These are phyloP conservation scores for Mesoclemmys tuberculata DNA, from an alignment of 2,113 vertebrate species.

Conservation along the genomic window DNA sequence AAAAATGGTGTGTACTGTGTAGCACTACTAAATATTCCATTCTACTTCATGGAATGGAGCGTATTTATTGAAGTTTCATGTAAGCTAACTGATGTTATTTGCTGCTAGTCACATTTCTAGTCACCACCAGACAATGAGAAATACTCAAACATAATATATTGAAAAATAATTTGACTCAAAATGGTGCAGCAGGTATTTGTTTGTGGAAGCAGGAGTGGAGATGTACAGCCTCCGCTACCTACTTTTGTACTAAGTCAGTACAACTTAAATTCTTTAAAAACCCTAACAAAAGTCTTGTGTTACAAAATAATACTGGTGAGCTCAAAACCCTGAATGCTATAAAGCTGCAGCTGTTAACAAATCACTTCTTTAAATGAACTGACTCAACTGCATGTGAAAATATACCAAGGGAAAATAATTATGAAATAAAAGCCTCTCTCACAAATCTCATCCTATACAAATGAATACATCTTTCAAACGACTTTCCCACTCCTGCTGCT, in stretches of 20 bases:
- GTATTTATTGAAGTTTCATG: neutral
- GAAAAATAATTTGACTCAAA: neutral
- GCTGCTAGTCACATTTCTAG: neutral
- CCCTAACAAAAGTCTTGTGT: neutral
- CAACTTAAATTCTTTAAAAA: neutral
- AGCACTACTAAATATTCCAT: neutral
- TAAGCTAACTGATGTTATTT: fast-evolving
- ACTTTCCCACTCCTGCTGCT: neutral
- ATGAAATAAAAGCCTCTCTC: neutral
- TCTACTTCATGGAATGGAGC: neutral
- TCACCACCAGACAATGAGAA: conserved; percentile 40
- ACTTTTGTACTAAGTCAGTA: neutral
- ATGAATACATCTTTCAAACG: fast-evolving
- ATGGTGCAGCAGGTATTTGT: conserved; percentile 24
- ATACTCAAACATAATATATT: neutral
- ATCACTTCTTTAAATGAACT: neutral
- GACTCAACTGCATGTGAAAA: neutral
- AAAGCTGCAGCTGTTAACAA: neutral
- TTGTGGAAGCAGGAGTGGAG: neutral
- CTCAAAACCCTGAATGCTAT: neutral
- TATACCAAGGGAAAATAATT: neutral
- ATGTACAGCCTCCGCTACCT: neutral
- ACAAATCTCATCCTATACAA: neutral
- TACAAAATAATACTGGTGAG: neutral
- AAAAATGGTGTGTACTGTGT: neutral